These are phyloP conservation scores for Bombus ignitus DNA, from an alignment of 1,140 invertebrate genomes.

Conservation along the genomic window DNA sequence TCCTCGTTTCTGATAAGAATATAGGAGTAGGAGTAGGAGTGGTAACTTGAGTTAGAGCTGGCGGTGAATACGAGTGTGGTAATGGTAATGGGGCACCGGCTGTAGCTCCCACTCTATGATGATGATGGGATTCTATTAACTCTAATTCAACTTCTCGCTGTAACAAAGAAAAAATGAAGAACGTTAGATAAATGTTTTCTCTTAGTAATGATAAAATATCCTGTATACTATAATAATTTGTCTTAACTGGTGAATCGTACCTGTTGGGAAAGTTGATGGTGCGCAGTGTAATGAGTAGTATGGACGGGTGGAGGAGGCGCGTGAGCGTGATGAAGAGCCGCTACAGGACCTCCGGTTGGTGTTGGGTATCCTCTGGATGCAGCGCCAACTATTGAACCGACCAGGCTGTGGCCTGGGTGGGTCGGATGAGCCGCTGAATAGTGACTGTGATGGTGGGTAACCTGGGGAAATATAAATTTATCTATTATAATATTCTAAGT, in stretches of 20 bases:
- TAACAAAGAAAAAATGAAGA: conserved; percentile 13
- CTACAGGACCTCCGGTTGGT: conserved; percentile 75
- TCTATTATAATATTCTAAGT: not conserved
- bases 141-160: conserved; percentile 78
- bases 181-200: not conserved
- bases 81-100: conserved; percentile 78
- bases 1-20: conserved; percentile 83
- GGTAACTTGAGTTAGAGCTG: conserved; percentile 79
- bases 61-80: conserved; percentile 81
- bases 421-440: conserved; percentile 74
- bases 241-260: conserved; percentile 56
- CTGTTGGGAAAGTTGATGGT: conserved; percentile 80
- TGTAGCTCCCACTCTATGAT: conserved; percentile 76
- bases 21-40: conserved; percentile 83
- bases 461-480: conserved; percentile 53
- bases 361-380: conserved; percentile 77
- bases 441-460: conserved; percentile 78
- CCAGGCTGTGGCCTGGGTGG: conserved; percentile 76
- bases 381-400: conserved; percentile 74
- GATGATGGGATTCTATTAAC: conserved; percentile 77
- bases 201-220: not conserved
- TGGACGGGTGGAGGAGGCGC: conserved; percentile 77
- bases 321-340: conserved; percentile 76
- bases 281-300: conserved; percentile 76
- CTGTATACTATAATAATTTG: not conserved